Evolutionary conservation across 2,113 vertebrate species (phyloP), one percentile per base, ranked within the genome.

Genomic region (Amblyopsis rosae): DNA sequence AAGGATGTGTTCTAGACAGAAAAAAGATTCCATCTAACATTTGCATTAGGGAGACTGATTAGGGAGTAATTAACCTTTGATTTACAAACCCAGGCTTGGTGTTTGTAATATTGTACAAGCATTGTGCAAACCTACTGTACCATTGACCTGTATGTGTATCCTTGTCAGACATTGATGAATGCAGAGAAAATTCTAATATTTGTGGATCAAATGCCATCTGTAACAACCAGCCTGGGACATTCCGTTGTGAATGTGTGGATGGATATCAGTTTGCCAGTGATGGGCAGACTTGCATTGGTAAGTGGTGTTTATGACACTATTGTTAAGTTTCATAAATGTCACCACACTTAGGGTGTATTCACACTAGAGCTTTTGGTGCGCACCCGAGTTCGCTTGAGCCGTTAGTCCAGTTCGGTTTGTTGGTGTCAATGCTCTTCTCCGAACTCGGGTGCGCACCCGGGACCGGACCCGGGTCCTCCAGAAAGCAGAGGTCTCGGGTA

Each of bases 181-280:
- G 97, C 75, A 79, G 76, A 13, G 95, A 97, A 53, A 90, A 90
- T 7, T 91, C 90, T 35, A 85, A 77, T 0, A 82, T 87, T 5
- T 99, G 97, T 54, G 93, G 95, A 8, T 86, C 70, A 58, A 84
- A 96, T 0, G 90, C 95, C 0, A 11, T 92, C 67, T 99, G 97
- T 84, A 97, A 92, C 81, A 99, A 99, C 79, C 95, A 95, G 79
- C 97, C 95, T 0, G 97, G 96, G 45, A 98, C 95, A 7, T 99
- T 96, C 88, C 95, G 93, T 70, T 98, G 97, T 0, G 95, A 98
- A 79, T 99, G 97, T 35, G 55, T 82, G 0, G 91, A 95, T 11
- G 96, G 96, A 10, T 96, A 93, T 76, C 95, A 88, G 76, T 96
- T 98, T 47, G 93, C 88, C 13, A 90, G 83, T 0, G 93, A 94